A percentile compares a stretch with the other conserved stretches of the same genome.
These are phyloP conservation scores for Nebria brevicollis DNA, from an alignment of 2,888 invertebrate species.

Conservation along the genomic window DNA sequence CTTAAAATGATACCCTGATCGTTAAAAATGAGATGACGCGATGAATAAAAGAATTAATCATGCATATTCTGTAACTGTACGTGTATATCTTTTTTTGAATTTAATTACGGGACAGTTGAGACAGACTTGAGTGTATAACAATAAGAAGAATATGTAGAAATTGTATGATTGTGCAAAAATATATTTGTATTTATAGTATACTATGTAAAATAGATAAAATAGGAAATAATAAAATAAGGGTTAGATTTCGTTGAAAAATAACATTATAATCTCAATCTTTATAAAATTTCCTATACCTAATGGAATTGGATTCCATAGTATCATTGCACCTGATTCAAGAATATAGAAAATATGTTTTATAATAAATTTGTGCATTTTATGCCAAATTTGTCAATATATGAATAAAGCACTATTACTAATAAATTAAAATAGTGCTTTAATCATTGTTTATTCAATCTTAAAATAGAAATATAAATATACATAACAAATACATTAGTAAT, in stretches of 20 bases:
- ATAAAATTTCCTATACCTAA: constrained; percentile 32
- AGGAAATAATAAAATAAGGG: neutral
- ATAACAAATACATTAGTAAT: constrained; percentile 32
- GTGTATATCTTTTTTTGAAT: too few species aligned
- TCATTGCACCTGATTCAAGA: constrained; percentile 37
- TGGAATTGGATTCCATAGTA: constrained; percentile 29
- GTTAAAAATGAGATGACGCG: constrained; percentile 12
- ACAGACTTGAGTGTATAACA: neutral
- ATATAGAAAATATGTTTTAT: constrained; percentile 39
- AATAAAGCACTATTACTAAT: neutral
- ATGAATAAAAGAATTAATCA: neutral
- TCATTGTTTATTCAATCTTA: neutral
- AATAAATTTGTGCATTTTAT: constrained; percentile 37
- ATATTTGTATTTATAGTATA: constrained; percentile 39
- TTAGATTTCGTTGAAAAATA: constrained; percentile 32
- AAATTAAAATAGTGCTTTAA: neutral
- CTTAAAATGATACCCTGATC: constrained; percentile 40
- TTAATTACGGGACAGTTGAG: neutral
- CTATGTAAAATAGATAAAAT: neutral
- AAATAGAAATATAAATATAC: constrained; percentile 17
- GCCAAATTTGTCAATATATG: constrained; percentile 6
- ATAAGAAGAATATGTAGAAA: constrained; percentile 5
- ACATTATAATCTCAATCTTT: constrained; percentile 23
- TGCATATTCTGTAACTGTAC: too few species aligned
- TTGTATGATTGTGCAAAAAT: constrained; percentile 41